Evolutionary conservation across 2,113 vertebrate genomes (phyloP).

Genomic region (Lontra canadensis): DNA sequence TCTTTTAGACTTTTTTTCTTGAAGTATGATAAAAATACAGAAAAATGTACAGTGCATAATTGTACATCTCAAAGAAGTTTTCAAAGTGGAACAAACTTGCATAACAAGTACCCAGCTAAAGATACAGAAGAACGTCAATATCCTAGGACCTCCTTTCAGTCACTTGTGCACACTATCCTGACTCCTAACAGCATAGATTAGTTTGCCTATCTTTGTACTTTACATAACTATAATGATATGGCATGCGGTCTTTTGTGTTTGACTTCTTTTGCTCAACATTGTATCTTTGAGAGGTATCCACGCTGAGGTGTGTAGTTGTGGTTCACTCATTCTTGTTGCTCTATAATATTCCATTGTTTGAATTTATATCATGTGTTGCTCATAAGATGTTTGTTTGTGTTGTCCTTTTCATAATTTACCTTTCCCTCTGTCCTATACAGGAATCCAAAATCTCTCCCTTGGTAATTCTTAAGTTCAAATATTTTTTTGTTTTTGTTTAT

Average conservation of each 20-base stretch:
- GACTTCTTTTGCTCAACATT: neutral
- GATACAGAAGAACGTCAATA: neutral
- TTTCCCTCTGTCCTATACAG: neutral
- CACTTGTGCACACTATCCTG: neutral
- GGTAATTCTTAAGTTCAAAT: neutral
- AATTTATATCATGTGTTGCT: neutral
- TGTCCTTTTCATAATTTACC: neutral
- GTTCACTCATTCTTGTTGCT: neutral
- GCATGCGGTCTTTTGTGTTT: neutral
- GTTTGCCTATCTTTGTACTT: neutral
- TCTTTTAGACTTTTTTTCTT: neutral
- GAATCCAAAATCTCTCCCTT: neutral
- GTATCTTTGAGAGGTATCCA: neutral
- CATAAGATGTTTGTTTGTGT: neutral
- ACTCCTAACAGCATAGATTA: neutral
- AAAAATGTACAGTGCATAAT: neutral
- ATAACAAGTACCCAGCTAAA: neutral
- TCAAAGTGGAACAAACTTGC: neutral
- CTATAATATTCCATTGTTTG: neutral
- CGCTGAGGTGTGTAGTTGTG: neutral
- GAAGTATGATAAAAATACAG: neutral
- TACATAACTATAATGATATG: neutral
- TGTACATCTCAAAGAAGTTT: neutral
- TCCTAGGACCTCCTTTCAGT: neutral
- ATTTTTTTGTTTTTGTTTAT: neutral